phyloP scores from a whole-genome alignment of 2,888 invertebrate genomes.

The Lingula anatina region DNA sequence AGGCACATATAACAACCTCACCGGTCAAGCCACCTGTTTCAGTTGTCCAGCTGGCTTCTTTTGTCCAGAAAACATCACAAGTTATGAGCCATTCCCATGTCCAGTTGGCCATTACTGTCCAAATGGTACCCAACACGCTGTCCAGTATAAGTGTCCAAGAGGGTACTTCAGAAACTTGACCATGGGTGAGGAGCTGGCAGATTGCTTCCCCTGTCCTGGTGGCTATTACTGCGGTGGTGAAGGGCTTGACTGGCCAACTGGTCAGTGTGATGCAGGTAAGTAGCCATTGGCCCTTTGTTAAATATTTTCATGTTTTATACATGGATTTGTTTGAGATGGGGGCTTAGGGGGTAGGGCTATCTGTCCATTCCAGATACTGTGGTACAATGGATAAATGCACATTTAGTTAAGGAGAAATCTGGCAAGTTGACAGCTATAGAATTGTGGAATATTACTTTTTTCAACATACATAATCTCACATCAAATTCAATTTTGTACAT shows the following conservation, averaged over 20 bases:
- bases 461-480: no score
- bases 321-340: not conserved
- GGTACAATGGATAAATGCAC: no score
- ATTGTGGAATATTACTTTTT: no score
- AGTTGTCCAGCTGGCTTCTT: conserved; percentile 39
- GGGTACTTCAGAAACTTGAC: conserved; percentile 28
- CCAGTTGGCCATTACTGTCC: conserved; percentile 42
- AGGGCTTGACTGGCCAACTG: conserved; percentile 30
- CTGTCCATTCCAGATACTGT: no score
- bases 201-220: conserved; percentile 41
- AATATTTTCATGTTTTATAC: not conserved
- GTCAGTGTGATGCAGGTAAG: conserved; percentile 35
- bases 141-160: conserved; percentile 38
- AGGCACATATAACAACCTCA: conserved; percentile 44
- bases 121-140: conserved; percentile 25
- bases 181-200: conserved; percentile 23
- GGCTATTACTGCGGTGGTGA: conserved; percentile 37
- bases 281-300: not conserved
- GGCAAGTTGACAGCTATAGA: no score
- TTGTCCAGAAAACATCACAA: conserved; percentile 41
- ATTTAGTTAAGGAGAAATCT: no score
- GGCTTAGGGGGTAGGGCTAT: no score
- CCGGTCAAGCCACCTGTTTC: conserved; percentile 34
- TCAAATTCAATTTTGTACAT: no score
- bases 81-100: conserved; percentile 32